Conservation (phyloP, 2,113 vertebrate species). For the Sinosuthora webbiana region DNA sequence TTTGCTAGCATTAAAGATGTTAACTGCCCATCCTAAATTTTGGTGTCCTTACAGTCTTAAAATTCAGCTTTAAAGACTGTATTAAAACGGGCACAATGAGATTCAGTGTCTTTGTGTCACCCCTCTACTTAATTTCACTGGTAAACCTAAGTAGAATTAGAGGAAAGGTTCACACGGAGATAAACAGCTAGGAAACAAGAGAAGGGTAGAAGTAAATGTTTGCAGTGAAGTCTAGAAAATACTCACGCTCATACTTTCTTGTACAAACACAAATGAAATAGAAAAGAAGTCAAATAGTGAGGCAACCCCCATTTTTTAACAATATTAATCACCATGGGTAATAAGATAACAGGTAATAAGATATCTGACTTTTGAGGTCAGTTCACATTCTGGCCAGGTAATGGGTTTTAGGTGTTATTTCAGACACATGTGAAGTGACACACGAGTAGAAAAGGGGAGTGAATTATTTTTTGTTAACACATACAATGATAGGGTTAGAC, state of each 20-base stretch:
- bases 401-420: background rate
- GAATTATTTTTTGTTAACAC: background rate
- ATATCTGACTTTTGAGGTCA: background rate
- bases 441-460: background rate
- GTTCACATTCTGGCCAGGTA: background rate
- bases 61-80: background rate
- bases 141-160: background rate
- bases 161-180: background rate
- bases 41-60: background rate
- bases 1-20: background rate
- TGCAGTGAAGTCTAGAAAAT: background rate
- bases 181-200: background rate
- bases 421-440: background rate
- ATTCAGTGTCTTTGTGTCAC: background rate
- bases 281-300: background rate
- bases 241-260: background rate
- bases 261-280: background rate
- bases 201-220: background rate
- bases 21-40: background rate
- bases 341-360: background rate
- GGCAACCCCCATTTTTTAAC: background rate
- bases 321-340: background rate
- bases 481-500: background rate
- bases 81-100: background rate
- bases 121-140: background rate